Percentiles rank a stretch among this genome's conserved stretches.
Evolutionary conservation across 35 echinoderm and acorn worm species (phyloP).

Genomic region (Strongylocentrotus purpuratus): DNA sequence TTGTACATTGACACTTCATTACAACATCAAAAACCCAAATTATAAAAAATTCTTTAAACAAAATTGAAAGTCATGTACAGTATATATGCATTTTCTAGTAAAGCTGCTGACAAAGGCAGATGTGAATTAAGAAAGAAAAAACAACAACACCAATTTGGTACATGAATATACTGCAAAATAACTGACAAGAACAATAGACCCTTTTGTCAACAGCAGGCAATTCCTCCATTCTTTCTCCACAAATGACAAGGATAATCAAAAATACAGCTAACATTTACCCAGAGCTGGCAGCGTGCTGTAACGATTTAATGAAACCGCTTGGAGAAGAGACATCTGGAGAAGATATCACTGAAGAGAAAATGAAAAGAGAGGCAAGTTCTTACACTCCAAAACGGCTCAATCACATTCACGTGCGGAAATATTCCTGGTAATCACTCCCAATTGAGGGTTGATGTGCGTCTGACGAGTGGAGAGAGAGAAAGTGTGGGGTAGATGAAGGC

Average conservation of each 20-base stretch:
- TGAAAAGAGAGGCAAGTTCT: conserved; percentile 10
- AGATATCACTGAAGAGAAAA: background rate
- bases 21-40: too few species aligned
- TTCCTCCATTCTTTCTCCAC: background rate
- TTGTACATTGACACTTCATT: too few species aligned
- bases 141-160: background rate
- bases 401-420: background rate
- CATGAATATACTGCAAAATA: background rate
- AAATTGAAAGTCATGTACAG: background rate
- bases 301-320: conserved; percentile 11
- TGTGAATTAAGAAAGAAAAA: too few species aligned
- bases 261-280: background rate
- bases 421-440: conserved; percentile 1
- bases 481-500: background rate
- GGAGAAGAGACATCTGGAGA: background rate
- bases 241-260: background rate
- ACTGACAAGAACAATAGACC: background rate
- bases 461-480: background rate
- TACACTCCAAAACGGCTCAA: background rate
- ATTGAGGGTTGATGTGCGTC: background rate
- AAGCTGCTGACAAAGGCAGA: background rate
- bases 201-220: background rate
- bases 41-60: background rate
- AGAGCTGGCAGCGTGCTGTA: background rate
- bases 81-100: background rate